phyloP scores from a whole-genome alignment of 2,113 vertebrate species.

The Poecilia latipinna region DNA sequence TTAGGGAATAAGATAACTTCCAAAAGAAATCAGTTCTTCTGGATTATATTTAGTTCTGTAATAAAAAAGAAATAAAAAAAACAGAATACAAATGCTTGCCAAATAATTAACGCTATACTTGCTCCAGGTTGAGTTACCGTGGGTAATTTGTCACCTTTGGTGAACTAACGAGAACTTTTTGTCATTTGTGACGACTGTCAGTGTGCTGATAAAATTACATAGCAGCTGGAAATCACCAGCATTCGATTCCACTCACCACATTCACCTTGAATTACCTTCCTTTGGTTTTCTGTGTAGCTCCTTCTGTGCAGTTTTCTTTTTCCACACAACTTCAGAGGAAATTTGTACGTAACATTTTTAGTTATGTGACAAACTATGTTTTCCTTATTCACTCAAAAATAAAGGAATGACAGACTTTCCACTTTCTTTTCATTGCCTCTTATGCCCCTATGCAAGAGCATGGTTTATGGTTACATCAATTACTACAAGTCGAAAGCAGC shows the following conservation, averaged over 20 bases:
- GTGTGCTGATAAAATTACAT: slow-evolving; percentile 64
- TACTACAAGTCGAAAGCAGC: too few species aligned
- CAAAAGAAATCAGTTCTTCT: background rate
- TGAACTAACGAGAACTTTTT: slow-evolving; percentile 33
- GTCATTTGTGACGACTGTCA: slow-evolving; percentile 40
- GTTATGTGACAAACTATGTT: background rate
- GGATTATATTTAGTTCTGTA: background rate
- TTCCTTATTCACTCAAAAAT: slow-evolving; percentile 38
- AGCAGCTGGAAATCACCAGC: slow-evolving; percentile 53
- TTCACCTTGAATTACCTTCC: slow-evolving; percentile 50
- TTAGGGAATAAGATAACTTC: background rate
- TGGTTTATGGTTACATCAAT: too few species aligned
- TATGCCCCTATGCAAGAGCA: slow-evolving; percentile 26
- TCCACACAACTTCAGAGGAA: background rate
- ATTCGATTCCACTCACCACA: slow-evolving; percentile 44
- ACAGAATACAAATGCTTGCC: background rate
- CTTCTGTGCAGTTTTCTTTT: slow-evolving; percentile 1
- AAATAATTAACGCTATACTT: slow-evolving; percentile 2
- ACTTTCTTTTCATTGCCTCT: slow-evolving; percentile 17
- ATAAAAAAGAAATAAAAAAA: background rate
- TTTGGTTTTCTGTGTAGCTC: slow-evolving; percentile 9
- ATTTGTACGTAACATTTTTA: background rate
- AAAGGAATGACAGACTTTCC: slow-evolving; percentile 25
- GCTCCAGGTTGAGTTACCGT: background rate
- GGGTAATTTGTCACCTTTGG: slow-evolving; percentile 12